phyloP scores from a whole-genome alignment of 2,888 invertebrate genomes.

The Rhorus exstirpatorius region DNA sequence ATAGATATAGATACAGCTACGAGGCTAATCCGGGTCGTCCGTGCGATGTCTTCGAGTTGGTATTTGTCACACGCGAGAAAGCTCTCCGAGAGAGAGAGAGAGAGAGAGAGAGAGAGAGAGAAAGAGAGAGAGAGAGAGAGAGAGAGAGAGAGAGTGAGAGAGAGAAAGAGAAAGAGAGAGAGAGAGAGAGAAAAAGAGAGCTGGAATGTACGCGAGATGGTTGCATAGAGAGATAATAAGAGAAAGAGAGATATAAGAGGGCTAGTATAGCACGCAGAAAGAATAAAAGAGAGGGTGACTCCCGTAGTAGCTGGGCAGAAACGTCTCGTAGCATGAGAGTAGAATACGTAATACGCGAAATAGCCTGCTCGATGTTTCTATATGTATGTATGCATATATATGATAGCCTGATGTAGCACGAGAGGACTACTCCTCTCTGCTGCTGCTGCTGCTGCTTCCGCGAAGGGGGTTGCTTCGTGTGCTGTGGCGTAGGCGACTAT shows the following conservation, averaged over 20 bases:
- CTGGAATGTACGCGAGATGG: conserved; percentile 73
- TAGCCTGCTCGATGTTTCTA: conserved; percentile 71
- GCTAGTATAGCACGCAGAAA: conserved; percentile 58
- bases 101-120: too few species aligned
- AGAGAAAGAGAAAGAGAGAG: too few species aligned
- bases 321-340: conserved; percentile 81
- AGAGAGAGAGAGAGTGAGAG: too few species aligned
- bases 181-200: too few species aligned
- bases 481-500: conserved; percentile 53
- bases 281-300: conserved; percentile 76
- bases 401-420: conserved; percentile 39
- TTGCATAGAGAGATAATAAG: conserved; percentile 74
- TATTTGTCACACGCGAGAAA: conserved; percentile 83
- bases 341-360: conserved; percentile 85
- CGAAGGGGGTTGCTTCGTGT: conserved; percentile 54
- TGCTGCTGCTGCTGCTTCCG: conserved; percentile 36
- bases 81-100: too few species aligned
- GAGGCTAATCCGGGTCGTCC: conserved; percentile 66
- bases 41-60: conserved; percentile 76
- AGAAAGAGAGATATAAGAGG: conserved; percentile 68
- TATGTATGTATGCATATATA: conserved; percentile 12
- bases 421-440: conserved; percentile 43
- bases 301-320: conserved; percentile 75
- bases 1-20: conserved; percentile 7
- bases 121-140: too few species aligned